These are phyloP conservation scores for Urocolius indicus DNA, from an alignment of 2,113 vertebrate species.

Conservation along the genomic window DNA sequence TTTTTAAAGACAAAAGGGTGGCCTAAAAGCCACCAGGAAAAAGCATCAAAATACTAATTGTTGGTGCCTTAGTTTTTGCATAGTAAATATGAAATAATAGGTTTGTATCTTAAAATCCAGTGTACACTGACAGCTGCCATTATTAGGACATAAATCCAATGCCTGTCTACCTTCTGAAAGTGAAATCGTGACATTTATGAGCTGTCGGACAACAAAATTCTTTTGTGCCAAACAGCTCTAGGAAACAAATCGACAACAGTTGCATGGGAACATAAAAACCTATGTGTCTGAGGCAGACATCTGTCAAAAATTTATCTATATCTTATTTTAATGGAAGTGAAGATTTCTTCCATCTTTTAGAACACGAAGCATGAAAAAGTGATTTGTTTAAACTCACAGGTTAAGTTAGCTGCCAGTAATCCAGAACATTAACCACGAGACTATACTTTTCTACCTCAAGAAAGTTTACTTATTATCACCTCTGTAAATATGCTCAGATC, in stretches of 20 bases:
- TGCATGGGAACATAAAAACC: neutral
- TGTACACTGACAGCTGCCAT: neutral
- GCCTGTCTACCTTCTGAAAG: neutral
- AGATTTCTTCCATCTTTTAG: fast-evolving
- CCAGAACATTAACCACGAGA: neutral
- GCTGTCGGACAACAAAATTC: neutral
- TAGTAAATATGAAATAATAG: neutral
- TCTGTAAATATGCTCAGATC: neutral
- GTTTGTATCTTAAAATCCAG: neutral
- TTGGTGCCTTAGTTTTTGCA: neutral
- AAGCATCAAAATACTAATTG: neutral
- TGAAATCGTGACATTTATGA: neutral
- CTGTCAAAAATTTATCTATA: neutral
- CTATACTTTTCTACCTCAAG: neutral
- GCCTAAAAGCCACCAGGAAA: neutral
- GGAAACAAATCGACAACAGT: neutral
- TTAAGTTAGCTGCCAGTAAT: neutral
- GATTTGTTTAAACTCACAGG: neutral
- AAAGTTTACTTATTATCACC: neutral
- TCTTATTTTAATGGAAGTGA: neutral
- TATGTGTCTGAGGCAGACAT: neutral
- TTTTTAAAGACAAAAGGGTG: neutral
- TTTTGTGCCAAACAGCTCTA: neutral
- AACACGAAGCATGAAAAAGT: neutral
- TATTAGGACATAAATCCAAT: neutral